phyloP scores from a whole-genome alignment of 2,113 vertebrate genomes.

The Acrocephalus kingi region DNA sequence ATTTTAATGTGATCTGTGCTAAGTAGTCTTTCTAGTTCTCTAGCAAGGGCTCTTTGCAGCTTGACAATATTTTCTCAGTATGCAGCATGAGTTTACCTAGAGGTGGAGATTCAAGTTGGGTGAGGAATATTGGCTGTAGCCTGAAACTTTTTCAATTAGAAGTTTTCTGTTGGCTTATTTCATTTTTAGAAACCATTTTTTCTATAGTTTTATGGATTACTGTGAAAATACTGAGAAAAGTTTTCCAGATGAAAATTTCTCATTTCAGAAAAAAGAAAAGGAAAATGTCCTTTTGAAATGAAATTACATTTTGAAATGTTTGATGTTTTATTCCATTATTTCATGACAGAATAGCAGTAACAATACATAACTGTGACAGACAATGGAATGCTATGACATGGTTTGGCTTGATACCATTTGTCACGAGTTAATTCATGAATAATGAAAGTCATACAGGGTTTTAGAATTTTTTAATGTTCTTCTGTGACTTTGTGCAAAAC shows the following conservation, averaged over 20 bases:
- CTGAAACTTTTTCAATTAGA: not conserved
- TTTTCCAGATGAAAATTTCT: not conserved
- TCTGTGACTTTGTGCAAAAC: not conserved
- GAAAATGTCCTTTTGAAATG: not conserved
- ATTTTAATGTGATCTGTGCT: not conserved
- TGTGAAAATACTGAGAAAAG: not conserved
- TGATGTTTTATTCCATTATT: conserved; percentile 17
- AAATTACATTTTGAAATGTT: conserved; percentile 2
- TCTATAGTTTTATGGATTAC: not conserved
- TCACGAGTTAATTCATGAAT: not conserved
- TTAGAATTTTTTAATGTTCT: not conserved
- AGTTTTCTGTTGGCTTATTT: not conserved
- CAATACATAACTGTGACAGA: not conserved
- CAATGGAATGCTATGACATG: not conserved
- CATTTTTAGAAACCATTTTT: not conserved
- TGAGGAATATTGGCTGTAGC: not conserved
- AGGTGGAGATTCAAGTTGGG: not conserved
- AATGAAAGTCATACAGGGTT: not conserved
- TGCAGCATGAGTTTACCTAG: not conserved
- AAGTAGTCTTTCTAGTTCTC: not conserved
- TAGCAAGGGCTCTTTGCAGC: not conserved
- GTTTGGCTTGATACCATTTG: not conserved
- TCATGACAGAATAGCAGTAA: not conserved
- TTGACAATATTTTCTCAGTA: not conserved
- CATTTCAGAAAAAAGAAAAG: not conserved